Percentiles rank a stretch among this genome's conserved stretches.
Evolutionary conservation across 2,888 invertebrate genomes (phyloP).

Genomic region (Agriotes lineatus): DNA sequence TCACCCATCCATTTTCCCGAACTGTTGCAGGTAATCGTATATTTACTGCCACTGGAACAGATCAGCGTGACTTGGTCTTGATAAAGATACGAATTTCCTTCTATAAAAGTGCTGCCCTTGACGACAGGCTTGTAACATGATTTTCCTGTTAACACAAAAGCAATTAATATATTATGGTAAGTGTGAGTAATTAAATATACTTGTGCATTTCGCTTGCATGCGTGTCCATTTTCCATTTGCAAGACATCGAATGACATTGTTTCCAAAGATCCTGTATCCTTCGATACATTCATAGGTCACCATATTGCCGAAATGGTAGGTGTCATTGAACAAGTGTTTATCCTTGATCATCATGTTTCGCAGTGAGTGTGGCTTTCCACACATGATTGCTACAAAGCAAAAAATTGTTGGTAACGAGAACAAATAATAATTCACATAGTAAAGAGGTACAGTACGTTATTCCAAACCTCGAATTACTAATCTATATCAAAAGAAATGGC

Average conservation of each 20-base stretch:
- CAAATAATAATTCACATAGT: too few species aligned
- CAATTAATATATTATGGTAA: not conserved
- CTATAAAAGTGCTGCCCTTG: constrained; percentile 60
- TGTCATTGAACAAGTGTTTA: constrained; percentile 47
- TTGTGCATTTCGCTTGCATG: constrained; percentile 67
- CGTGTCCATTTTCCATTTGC: constrained; percentile 68
- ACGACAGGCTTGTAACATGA: constrained; percentile 69
- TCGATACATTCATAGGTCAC: constrained; percentile 65
- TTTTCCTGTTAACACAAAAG: constrained; percentile 61
- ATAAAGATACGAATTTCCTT: constrained; percentile 68
- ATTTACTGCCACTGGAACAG: constrained; percentile 58
- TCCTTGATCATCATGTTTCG: constrained; percentile 58
- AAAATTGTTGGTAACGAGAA: too few species aligned
- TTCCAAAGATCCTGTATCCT: constrained; percentile 67
- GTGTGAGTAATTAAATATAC: constrained; percentile 58
- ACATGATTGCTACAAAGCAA: constrained; percentile 39
- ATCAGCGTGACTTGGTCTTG: constrained; percentile 65
- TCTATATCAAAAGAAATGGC: too few species aligned
- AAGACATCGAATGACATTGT: constrained; percentile 64
- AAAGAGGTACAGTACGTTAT: too few species aligned
- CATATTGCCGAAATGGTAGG: constrained; percentile 64
- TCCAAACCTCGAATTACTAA: too few species aligned
- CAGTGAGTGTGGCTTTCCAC: constrained; percentile 57
- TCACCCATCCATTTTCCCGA: constrained; percentile 59
- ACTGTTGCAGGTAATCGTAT: constrained; percentile 57